These are phyloP conservation scores for Drosophila ustulata DNA, from an alignment of 2,888 invertebrate genomes.

Conservation along the genomic window DNA sequence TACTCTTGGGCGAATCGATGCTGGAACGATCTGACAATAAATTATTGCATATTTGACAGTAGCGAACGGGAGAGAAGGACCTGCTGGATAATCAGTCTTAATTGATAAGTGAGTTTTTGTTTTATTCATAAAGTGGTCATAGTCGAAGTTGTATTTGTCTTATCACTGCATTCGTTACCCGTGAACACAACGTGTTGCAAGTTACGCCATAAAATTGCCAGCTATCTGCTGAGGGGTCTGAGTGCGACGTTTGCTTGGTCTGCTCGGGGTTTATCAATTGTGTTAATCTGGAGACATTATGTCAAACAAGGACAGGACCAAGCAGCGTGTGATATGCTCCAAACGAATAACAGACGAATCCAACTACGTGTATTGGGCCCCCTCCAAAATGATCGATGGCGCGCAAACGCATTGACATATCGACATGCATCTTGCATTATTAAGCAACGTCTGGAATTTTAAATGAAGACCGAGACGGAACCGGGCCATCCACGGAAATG, in stretches of 20 bases:
- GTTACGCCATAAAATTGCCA: constrained; percentile 74
- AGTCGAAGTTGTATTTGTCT: constrained; percentile 15
- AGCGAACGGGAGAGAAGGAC: constrained; percentile 19
- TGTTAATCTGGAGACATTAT: constrained; percentile 84
- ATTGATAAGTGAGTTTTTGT: constrained; percentile 46
- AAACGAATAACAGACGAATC: constrained; percentile 6
- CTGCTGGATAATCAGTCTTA: constrained; percentile 28
- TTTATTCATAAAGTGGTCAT: constrained; percentile 12
- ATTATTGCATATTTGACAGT: constrained; percentile 77
- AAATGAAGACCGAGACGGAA: constrained; percentile 79
- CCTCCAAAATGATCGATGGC: constrained; percentile 83
- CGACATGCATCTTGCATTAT: constrained; percentile 82
- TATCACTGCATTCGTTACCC: constrained; percentile 63
- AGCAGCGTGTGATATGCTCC: constrained; percentile 42
- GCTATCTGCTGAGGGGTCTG: constrained; percentile 12
- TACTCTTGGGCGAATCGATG: constrained; percentile 57
- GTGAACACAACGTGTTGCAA: constrained; percentile 69
- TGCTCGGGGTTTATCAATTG: constrained; percentile 74
- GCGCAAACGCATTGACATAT: constrained; percentile 84
- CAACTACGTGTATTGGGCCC: constrained; percentile 10
- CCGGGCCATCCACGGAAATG: constrained; percentile 59
- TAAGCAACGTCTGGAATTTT: constrained; percentile 78
- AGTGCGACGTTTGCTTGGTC: not conserved
- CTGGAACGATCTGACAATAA: constrained; percentile 72
- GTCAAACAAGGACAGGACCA: constrained; percentile 83